phyloP scores from a whole-genome alignment of 92 coral and sea anemone species.

The Zoanthus solanderi region DNA sequence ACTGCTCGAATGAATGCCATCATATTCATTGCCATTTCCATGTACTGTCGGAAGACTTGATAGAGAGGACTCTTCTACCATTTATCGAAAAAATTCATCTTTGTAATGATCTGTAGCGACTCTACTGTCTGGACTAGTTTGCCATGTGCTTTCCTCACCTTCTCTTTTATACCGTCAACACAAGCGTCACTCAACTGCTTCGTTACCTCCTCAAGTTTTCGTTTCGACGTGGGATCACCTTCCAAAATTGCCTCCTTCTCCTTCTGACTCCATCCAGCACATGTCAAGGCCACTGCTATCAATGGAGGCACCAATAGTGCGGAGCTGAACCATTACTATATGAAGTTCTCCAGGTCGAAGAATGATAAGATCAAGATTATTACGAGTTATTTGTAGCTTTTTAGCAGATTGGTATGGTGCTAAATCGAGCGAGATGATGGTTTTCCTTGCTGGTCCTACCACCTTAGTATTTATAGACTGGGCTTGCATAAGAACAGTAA shows the following conservation, averaged over 20 bases:
- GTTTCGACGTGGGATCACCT: not conserved
- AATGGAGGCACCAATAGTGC: conserved; percentile 11
- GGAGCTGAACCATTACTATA: conserved; percentile 56
- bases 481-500: conserved; percentile 60
- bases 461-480: conserved; percentile 37
- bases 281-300: conserved; percentile 43
- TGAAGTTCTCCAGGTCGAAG: conserved; percentile 36
- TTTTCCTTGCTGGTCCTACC: conserved; percentile 44
- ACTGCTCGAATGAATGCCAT: conserved; percentile 63
- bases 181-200: conserved; percentile 54
- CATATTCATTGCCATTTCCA: conserved; percentile 67
- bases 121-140: conserved; percentile 17
- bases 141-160: conserved; percentile 20
- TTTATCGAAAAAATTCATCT: conserved; percentile 67
- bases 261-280: conserved; percentile 55
- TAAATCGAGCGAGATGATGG: conserved; percentile 60
- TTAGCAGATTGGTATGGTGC: conserved; percentile 58
- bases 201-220: conserved; percentile 13
- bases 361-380: conserved; percentile 40
- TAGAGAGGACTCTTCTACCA: conserved; percentile 52
- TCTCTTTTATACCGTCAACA: conserved; percentile 41
- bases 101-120: conserved; percentile 30
- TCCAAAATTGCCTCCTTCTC: not conserved
- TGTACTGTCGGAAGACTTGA: conserved; percentile 58
- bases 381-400: conserved; percentile 51